These are phyloP conservation scores for Psittacus erithacus DNA, from an alignment of 2,113 vertebrate species.

Conservation along the genomic window DNA sequence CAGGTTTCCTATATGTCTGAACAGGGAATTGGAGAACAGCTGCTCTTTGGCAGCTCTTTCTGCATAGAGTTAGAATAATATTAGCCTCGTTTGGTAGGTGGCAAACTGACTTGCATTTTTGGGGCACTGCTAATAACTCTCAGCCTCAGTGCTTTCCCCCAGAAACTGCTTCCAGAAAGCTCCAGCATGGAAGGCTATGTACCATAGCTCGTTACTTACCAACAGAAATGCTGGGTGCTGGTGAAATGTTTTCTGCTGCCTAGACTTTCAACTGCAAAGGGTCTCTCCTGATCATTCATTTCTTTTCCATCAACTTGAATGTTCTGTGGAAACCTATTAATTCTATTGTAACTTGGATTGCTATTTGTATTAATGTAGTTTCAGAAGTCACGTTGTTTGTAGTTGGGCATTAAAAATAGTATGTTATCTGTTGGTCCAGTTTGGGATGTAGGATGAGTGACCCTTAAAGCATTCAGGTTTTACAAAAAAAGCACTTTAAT, in stretches of 20 bases:
- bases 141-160: background rate
- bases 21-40: background rate
- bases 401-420: background rate
- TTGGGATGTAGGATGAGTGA: background rate
- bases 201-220: background rate
- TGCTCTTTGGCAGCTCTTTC: background rate
- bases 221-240: background rate
- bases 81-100: background rate
- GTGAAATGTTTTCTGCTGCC: background rate
- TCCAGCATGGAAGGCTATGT: fast-evolving
- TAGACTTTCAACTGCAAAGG: background rate
- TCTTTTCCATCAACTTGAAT: background rate
- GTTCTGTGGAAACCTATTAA: background rate
- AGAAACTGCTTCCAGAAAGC: background rate
- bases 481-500: constrained; percentile 11
- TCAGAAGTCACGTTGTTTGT: background rate
- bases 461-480: constrained; percentile 18
- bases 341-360: background rate
- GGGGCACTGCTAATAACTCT: background rate
- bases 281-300: background rate
- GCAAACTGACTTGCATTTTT: background rate
- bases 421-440: background rate
- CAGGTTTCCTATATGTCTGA: background rate
- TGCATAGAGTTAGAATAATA: background rate
- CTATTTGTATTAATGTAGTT: background rate